These are phyloP conservation scores for Erynnis tages DNA, from an alignment of 2,888 invertebrate species.

Conservation along the genomic window DNA sequence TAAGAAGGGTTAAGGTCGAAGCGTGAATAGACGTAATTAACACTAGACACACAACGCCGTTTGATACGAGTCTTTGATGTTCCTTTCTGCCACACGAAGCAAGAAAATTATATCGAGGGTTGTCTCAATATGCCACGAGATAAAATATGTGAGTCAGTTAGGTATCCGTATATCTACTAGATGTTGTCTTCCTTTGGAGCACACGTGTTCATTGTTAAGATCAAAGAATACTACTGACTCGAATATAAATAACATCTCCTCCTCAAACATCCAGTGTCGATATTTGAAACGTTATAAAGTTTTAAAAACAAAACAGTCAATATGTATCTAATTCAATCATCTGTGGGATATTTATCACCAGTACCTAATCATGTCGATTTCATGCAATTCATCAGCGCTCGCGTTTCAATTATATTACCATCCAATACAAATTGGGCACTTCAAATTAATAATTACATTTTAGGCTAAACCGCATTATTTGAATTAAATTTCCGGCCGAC, in stretches of 20 bases:
- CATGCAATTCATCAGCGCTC: background rate
- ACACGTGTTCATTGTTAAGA: too few species aligned
- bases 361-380: too few species aligned
- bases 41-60: background rate
- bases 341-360: too few species aligned
- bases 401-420: background rate
- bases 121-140: background rate
- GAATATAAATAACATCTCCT: too few species aligned
- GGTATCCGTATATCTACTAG: too few species aligned
- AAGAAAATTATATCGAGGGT: background rate
- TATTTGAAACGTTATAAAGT: too few species aligned
- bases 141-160: background rate
- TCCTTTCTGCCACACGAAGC: constrained; percentile 12
- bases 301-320: too few species aligned
- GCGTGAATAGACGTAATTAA: background rate
- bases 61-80: background rate
- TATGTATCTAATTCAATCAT: too few species aligned
- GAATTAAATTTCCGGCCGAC: constrained; percentile 4
- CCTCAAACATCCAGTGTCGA: too few species aligned
- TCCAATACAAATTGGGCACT: background rate
- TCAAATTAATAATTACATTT: constrained; percentile 1
- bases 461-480: background rate
- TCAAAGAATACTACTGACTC: too few species aligned
- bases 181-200: too few species aligned
- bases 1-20: background rate